Evolutionary conservation across 2,888 invertebrate species (phyloP), one percentile per base, ranked within the genome.

Genomic region (Polyommatus icarus): DNA sequence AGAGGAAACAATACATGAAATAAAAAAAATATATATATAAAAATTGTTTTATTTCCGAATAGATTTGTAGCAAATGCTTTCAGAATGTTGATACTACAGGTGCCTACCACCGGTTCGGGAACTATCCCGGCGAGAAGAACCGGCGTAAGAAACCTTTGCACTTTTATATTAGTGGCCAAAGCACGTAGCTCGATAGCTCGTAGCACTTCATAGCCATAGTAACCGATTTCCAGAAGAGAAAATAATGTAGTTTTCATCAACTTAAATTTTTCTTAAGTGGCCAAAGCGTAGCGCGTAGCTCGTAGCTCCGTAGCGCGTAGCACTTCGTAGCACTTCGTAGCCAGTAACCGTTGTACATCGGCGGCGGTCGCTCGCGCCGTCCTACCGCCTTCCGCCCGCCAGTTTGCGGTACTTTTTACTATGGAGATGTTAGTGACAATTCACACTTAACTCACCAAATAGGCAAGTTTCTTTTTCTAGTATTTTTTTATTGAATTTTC

Each of bases 321-420:
- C 79, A 78, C 61, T 72, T 81, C 84, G 87, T 87, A 87, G 87
- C 84, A 76, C 84, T 61, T 72, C 67, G 86, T 85, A 86, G 82
- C 80, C 80, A 91, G 91, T 91, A 85, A 85, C 72, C 54, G 77
- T 77, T 73, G 4, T 36, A 72, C 20, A 29, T 54, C 71, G 84
- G 84, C 86, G 88, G 80, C 89, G 91, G 90, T 88, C 90, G 92
- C 88, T 84, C 84, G 85, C 85, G 85, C 86, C 84, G 85, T 85
- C 81, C 54, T 80, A 79, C 80, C 80, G 79, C 78, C 78, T 79
- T 79, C 84, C 83, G 84, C 80, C 80, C 80, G 80, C 72, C 82
- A 82, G 83, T 77, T 78, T 73, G 75, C 75, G 75, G 50, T 75
- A 75, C 75, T 75, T 75, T 75, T 50, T 18, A 54, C 8, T 24